A percentile compares a stretch with the other conserved stretches of the same genome.
These are phyloP conservation scores for Eriocheir sinensis DNA, from an alignment of 1,140 invertebrate species.

Conservation along the genomic window DNA sequence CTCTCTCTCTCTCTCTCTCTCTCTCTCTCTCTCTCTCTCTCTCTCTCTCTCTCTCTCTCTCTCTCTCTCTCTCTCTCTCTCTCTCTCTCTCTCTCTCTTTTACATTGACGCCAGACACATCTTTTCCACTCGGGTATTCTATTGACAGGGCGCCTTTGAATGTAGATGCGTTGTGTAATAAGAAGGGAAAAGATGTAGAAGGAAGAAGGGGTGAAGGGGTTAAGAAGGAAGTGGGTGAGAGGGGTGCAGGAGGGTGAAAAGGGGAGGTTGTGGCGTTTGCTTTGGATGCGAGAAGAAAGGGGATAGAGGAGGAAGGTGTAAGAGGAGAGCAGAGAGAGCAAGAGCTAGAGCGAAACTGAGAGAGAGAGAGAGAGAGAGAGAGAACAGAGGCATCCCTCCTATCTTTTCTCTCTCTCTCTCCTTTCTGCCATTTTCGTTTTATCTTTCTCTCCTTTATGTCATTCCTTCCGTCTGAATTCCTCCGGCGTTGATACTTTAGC, in stretches of 20 bases:
- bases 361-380: slow-evolving; percentile 22
- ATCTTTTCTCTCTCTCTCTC: neutral
- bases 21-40: slow-evolving; percentile 4
- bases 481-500: neutral
- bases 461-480: neutral
- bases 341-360: neutral
- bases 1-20: neutral
- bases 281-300: no score
- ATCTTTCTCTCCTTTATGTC: neutral
- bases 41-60: neutral
- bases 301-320: no score
- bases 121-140: neutral
- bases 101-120: no score
- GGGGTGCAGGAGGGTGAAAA: no score
- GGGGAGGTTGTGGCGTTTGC: no score
- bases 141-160: neutral
- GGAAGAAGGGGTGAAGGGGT: no score
- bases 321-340: neutral
- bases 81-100: neutral
- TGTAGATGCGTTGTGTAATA: neutral
- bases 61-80: no score
- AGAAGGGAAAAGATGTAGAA: no score
- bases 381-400: neutral
- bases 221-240: no score
- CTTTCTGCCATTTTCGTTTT: neutral